A percentile compares a stretch with the other conserved stretches of the same genome.
These are phyloP conservation scores for Drosophila littoralis DNA, from an alignment of 1,140 invertebrate species.

Conservation along the genomic window DNA sequence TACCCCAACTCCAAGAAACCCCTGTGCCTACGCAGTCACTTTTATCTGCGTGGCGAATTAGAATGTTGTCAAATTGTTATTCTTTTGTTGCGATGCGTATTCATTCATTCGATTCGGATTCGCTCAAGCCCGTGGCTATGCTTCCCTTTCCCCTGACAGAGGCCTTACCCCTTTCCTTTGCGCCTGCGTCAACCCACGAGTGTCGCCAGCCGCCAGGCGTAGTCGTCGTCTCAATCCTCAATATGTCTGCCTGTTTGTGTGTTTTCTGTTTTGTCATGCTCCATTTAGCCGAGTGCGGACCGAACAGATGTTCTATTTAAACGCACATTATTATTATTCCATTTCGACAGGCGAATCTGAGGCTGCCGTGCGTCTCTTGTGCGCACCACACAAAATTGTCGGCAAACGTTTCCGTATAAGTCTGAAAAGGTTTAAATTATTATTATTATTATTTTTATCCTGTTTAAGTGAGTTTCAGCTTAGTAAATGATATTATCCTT, in stretches of 20 bases:
- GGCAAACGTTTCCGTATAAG: neutral
- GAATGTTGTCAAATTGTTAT: constrained; percentile 84
- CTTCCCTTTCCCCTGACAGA: constrained; percentile 10
- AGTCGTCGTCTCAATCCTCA: neutral
- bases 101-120: constrained; percentile 80
- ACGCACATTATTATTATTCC: constrained; percentile 84
- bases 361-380: constrained; percentile 38
- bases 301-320: constrained; percentile 84
- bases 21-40: constrained; percentile 57
- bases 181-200: constrained; percentile 50
- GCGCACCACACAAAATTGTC: constrained; percentile 51
- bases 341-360: constrained; percentile 69
- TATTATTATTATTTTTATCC: too few relatives aligned
- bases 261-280: constrained; percentile 84
- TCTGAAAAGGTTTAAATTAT: too few relatives aligned
- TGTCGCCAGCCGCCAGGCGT: constrained; percentile 20
- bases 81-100: constrained; percentile 82
- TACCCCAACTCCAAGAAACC: constrained; percentile 1
- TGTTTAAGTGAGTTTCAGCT: too few relatives aligned
- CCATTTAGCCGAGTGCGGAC: constrained; percentile 84
- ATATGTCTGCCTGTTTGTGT: constrained; percentile 55
- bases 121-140: constrained; percentile 47
- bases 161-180: constrained; percentile 58
- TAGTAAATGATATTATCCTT: too few relatives aligned
- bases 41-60: constrained; percentile 83